Evolutionary conservation across 2,888 invertebrate genomes (phyloP).

Genomic region (Pediacus dermestoides): DNA sequence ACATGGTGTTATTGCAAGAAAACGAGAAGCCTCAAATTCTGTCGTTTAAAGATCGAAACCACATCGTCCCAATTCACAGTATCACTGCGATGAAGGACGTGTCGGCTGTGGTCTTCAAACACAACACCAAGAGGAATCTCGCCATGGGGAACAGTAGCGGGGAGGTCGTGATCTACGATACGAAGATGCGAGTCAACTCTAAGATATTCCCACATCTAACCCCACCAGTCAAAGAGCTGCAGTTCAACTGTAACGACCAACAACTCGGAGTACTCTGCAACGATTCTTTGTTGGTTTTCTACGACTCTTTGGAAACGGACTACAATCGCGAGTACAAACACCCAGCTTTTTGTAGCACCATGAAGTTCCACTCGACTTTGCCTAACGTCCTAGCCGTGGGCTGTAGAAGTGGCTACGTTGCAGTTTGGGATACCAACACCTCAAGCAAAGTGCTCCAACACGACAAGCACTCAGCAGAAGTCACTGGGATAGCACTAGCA

Average conservation of each 20-base stretch:
- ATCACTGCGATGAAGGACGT: conserved; percentile 35
- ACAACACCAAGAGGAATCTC: conserved; percentile 37
- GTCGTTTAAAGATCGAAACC: conserved; percentile 33
- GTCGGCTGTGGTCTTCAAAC: conserved; percentile 36
- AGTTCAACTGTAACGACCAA: conserved; percentile 37
- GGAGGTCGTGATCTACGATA: conserved; percentile 42
- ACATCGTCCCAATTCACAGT: conserved; percentile 37
- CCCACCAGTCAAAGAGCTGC: conserved; percentile 28
- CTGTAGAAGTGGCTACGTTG: conserved; percentile 33
- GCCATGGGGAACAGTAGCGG: conserved; percentile 39
- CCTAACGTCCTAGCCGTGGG: conserved; percentile 33
- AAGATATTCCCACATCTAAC: conserved; percentile 30
- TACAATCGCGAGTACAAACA: too few species aligned
- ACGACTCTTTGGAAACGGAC: conserved; percentile 19
- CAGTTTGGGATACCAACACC: conserved; percentile 32
- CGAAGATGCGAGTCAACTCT: conserved; percentile 35
- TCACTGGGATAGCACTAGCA: conserved; percentile 36
- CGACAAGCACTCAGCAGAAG: conserved; percentile 28
- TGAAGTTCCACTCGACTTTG: conserved; percentile 35
- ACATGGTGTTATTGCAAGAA: conserved; percentile 37
- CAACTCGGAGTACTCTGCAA: conserved; percentile 32
- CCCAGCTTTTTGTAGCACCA: conserved; percentile 18
- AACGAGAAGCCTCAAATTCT: conserved; percentile 39
- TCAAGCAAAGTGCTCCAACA: conserved; percentile 25
- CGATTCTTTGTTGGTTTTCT: conserved; percentile 20